Evolutionary conservation across 2,888 invertebrate genomes (phyloP), one percentile per base, ranked within the genome.

Genomic region (Halocaridina rubra): DNA sequence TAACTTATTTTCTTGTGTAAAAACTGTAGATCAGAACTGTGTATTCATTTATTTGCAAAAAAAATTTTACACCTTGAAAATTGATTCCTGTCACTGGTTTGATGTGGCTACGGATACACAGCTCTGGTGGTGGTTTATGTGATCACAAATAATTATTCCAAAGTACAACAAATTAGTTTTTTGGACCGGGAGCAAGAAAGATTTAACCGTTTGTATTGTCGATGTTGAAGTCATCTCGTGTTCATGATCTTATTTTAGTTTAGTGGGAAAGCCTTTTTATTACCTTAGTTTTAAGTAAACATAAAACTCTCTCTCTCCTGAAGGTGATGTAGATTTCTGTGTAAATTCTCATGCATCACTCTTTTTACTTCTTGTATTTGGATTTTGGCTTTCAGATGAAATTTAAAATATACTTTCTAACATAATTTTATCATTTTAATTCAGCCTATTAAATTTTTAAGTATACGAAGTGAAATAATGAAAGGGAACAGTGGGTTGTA

Each of bases 121-220:
- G 78, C 19, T 84, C 82, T 78, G 77, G 77, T 78, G 82, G 77
- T 77, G 82, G 82, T 84, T n/a, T 84, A 84, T 74, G 84, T 80
- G 79, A 84, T 84, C 84, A 84, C 84, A 84, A 84, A 84, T 84
- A 84, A 79, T 84, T n/a, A 84, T 84, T 75, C 84, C 82, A 82
- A 82, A 84, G 84, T 84, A 84, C 84, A 84, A 84, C 79, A 79
- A 79, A 75, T 84, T 67, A 57, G 79, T 81, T 81, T 81, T 81
- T 79, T 84, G 84, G 84, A 74, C 80, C 53, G 84, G 84, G 84
- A 84, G 75, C 84, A 84, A 84, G n/a, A 74, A 33, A 64, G 84
- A 77, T 59, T 61, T 80, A 75, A 74, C 46, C 79, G 67, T 84
- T 80, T 80, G 75, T 84, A 80, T 74, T 75, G 84, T 84, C 74